Evolutionary conservation across 2,797 vertebrate species (phyloP), one percentile per base, ranked within the genome.

Genomic region (Potorous gilbertii): DNA sequence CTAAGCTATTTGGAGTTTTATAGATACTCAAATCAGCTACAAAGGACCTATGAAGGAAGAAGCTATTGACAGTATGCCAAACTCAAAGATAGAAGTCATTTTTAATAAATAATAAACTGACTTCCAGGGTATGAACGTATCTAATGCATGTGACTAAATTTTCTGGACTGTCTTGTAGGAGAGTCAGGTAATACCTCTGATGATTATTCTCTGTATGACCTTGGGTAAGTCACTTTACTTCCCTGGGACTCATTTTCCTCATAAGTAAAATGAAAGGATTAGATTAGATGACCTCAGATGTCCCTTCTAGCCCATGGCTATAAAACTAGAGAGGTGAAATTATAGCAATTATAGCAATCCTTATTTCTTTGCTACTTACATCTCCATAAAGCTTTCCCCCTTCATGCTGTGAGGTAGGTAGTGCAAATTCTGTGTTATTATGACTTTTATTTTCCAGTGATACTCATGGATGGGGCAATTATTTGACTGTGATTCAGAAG

Each of bases 91-190:
- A 46, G 18, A 46, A 24, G 40, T 24, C 40, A 46, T 81, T 81
- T 46, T 9, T 1, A 74, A 74, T 74, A 46, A 81, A 46, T 40
- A 40, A 24, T 40, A 81, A 81, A 81, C 8, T 5, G 4, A 46
- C 40, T 46, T 46, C 40, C 40, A 40, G 18, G 8, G n/a, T 8
- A 46, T 81, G 74, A 24, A 46, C 18, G 10, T 81, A 24, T 46
- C 87, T 13, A 31, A 95, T 54, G 59, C 59, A 55, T 74, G 92
- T 95, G 91, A 56, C 92, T 87, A 55, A 10, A 2, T 96, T 56
- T 29, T 59, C 95, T 46, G 46, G 21, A 81, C 74, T 24, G 21
- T 50, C 11, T 90, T 94, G 31, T 81, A 57, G 18, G 40, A 52
- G 91, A 14, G 14, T 66, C 91, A 40, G 55, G 16, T 56, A n/a